Conservation (phyloP, 2,797 vertebrate genomes). For the Sebastes ruberrimus region DNA sequence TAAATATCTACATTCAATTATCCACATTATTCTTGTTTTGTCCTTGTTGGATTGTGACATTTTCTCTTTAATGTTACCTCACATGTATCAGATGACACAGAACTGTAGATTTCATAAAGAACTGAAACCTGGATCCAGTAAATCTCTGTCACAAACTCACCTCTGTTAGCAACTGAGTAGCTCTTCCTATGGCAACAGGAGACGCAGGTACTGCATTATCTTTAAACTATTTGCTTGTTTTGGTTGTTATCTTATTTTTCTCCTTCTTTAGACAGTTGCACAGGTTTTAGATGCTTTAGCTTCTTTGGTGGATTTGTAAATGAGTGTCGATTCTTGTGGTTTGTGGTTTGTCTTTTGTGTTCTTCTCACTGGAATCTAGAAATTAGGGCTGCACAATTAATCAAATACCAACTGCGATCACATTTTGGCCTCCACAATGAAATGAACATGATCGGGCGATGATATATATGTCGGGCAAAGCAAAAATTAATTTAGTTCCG, state of each 20-base stretch:
- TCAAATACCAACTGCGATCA: too few species aligned
- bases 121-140: constrained; percentile 75
- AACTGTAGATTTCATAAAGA: constrained; percentile 59
- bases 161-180: constrained; percentile 33
- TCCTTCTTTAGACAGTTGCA: not conserved
- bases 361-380: not conserved
- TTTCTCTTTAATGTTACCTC: not conserved
- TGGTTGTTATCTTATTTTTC: not conserved
- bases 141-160: constrained; percentile 12
- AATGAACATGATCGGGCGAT: too few species aligned
- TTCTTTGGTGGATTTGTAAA: not conserved
- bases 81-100: not conserved
- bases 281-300: not conserved
- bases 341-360: not conserved
- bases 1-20: not conserved
- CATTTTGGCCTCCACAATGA: too few species aligned
- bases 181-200: constrained; percentile 68
- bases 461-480: too few species aligned
- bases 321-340: not conserved
- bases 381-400: too few species aligned
- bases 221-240: not conserved
- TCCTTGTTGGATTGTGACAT: not conserved
- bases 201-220: constrained; percentile 60
- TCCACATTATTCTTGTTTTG: fast-evolving
- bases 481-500: too few species aligned